Evolutionary conservation across 92 coral and sea anemone species (phyloP), one percentile per base, ranked within the genome.

Genomic region (Zoanthus solanderi): DNA sequence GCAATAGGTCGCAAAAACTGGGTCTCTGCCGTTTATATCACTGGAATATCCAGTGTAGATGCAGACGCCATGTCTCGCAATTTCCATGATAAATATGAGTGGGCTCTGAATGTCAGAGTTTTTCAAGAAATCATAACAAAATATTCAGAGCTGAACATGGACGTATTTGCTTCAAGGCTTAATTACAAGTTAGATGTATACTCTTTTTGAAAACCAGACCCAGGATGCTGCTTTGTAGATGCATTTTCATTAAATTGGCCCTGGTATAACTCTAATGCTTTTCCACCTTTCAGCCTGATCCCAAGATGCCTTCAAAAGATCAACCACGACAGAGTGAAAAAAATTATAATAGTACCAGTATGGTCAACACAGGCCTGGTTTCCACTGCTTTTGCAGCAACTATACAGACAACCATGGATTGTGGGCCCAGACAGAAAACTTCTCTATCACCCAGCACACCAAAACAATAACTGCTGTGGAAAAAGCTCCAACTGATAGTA

Each of bases 201-300:
- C 2, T 63, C 69, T 9, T 54, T 87, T 42, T 80, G 87, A 78
- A 34, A 68, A 23, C 79, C 61, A 34, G 73, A 87, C 16, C 81
- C 72, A 37, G 69, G 63, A 53, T 34, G 78, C 56, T 60, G 45
- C 32, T 47, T 32, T 83, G 60, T 78, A 15, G 92, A 91, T 93
- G 92, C 96, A n/a, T 93, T 93, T 63, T 68, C 85, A 23, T 14
- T 91, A 6, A 84, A 89, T 16, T 91, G 94, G 96, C 37, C 83
- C 12, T 29, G 46, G 9, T 75, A 71, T 60, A 78, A 66, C 34
- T 90, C 83, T 81, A 90, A 88, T 85, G 92, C 94, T 0, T 89
- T 89, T 83, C 92, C 91, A 7, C 90, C 91, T 1, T 91, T 93
- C 75, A 76, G 93, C 76, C 86, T 85, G 72, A 76, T 91, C 29